phyloP scores from a whole-genome alignment of 1,140 invertebrate genomes.

The Drosophila rhopaloa region DNA sequence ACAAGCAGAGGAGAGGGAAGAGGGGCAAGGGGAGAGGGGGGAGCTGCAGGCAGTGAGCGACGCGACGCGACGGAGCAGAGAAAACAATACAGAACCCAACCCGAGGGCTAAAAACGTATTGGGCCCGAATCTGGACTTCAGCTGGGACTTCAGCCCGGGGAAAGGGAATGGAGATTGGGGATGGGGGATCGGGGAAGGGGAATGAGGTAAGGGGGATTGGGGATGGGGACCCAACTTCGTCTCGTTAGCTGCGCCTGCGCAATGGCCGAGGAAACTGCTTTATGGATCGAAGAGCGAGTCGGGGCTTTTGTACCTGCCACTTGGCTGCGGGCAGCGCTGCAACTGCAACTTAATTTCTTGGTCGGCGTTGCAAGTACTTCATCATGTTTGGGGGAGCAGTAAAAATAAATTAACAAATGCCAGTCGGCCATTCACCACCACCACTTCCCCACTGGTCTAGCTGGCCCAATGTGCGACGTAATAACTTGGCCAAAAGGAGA shows the following conservation, averaged over 20 bases:
- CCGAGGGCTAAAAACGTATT: slow-evolving; percentile 56
- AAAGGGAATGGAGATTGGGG: neutral
- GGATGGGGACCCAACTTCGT: slow-evolving; percentile 16
- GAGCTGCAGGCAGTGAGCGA: slow-evolving; percentile 1
- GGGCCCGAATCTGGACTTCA: slow-evolving; percentile 51
- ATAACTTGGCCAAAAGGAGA: slow-evolving; percentile 54
- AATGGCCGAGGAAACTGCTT: slow-evolving; percentile 58
- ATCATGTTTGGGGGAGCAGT: slow-evolving; percentile 68
- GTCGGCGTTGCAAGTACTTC: slow-evolving; percentile 57
- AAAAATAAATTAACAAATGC: slow-evolving; percentile 73
- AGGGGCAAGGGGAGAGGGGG: neutral
- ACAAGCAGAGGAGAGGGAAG: slow-evolving; percentile 10
- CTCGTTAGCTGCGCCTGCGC: slow-evolving; percentile 75
- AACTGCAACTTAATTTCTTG: slow-evolving; percentile 76
- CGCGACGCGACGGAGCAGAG: slow-evolving; percentile 14
- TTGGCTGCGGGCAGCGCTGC: slow-evolving; percentile 47
- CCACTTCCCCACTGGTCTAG: slow-evolving; percentile 53
- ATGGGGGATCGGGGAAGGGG: neutral
- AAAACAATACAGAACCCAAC: slow-evolving; percentile 79
- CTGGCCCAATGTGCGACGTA: slow-evolving; percentile 61
- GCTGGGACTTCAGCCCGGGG: neutral
- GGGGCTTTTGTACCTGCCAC: slow-evolving; percentile 71
- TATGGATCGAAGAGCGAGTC: slow-evolving; percentile 54
- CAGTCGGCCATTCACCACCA: slow-evolving; percentile 45
- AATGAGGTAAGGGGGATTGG: too few species aligned